These are phyloP conservation scores for Agrilus planipennis DNA, from an alignment of 1,140 invertebrate genomes.

Conservation along the genomic window DNA sequence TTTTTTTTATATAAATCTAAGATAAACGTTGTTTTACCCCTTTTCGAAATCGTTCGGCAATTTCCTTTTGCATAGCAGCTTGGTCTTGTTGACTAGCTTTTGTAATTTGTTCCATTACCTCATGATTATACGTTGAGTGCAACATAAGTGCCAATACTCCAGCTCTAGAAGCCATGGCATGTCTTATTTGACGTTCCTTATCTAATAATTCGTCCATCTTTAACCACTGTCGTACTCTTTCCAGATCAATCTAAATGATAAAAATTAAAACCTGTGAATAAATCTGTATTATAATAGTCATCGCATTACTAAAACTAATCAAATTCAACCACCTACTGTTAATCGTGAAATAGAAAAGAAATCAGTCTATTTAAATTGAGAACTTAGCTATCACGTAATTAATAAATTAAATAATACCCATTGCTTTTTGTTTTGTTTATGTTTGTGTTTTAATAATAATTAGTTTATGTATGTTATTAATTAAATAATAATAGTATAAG, in stretches of 20 bases:
- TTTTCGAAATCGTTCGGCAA: constrained; percentile 19
- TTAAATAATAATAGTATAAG: too few relatives aligned
- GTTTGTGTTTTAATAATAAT: too few relatives aligned
- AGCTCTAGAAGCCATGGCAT: constrained; percentile 76
- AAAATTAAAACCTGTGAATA: too few relatives aligned
- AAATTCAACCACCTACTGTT: too few relatives aligned
- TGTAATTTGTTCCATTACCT: constrained; percentile 63
- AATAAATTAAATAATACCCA: too few relatives aligned
- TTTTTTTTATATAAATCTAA: constrained; percentile 13
- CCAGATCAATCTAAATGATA: constrained; percentile 49
- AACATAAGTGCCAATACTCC: constrained; percentile 87
- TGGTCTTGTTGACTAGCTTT: constrained; percentile 33
- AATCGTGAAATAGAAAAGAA: too few relatives aligned
- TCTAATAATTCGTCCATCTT: constrained; percentile 92
- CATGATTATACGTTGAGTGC: constrained; percentile 90
- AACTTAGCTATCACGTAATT: too few relatives aligned
- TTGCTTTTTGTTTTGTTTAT: too few relatives aligned
- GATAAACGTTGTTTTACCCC: constrained; percentile 4
- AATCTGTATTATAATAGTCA: too few relatives aligned
- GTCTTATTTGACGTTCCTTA: constrained; percentile 79
- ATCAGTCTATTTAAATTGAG: too few relatives aligned
- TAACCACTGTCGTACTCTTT: constrained; percentile 73
- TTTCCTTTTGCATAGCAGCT: constrained; percentile 21
- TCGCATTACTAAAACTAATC: too few relatives aligned
- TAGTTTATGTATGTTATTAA: too few relatives aligned